Percentiles rank a stretch among this genome's conserved stretches.
Conservation (phyloP, 2,797 vertebrate species). For the Bucorvus abyssinicus region DNA sequence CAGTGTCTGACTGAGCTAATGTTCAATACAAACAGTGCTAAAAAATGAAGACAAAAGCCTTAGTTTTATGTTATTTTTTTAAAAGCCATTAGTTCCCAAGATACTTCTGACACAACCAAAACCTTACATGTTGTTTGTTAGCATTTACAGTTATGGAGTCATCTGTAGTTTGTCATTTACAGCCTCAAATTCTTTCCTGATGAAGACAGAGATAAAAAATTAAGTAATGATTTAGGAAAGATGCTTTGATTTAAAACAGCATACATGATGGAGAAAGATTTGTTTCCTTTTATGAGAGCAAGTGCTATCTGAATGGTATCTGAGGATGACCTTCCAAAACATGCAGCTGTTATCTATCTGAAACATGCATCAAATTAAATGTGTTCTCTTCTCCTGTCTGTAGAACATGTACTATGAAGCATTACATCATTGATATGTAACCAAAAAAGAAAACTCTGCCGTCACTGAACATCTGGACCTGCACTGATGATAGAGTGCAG, state of each 20-base stretch:
- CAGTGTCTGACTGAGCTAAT: neutral
- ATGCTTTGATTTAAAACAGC: neutral
- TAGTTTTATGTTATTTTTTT: neutral
- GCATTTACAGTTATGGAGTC: neutral
- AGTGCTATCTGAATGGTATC: neutral
- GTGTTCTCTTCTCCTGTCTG: neutral
- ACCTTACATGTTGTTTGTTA: neutral
- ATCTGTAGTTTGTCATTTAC: neutral
- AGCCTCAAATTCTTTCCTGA: neutral
- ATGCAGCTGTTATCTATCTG: neutral
- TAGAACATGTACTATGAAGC: neutral
- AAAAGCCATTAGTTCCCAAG: neutral
- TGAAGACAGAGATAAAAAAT: neutral
- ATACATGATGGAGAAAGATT: neutral
- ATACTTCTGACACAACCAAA: neutral
- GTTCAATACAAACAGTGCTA: neutral
- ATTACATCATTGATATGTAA: slow-evolving; percentile 26
- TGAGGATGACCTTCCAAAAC: slow-evolving; percentile 21
- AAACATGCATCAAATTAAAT: neutral
- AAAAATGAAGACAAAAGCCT: neutral
- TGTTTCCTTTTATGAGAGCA: neutral
- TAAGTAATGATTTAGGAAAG: neutral
- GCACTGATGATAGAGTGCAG: neutral
- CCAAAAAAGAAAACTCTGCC: slow-evolving; percentile 7
- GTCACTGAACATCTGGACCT: slow-evolving; percentile 6